phyloP scores from a whole-genome alignment of 2,113 vertebrate species.

The Solenodon paradoxus region DNA sequence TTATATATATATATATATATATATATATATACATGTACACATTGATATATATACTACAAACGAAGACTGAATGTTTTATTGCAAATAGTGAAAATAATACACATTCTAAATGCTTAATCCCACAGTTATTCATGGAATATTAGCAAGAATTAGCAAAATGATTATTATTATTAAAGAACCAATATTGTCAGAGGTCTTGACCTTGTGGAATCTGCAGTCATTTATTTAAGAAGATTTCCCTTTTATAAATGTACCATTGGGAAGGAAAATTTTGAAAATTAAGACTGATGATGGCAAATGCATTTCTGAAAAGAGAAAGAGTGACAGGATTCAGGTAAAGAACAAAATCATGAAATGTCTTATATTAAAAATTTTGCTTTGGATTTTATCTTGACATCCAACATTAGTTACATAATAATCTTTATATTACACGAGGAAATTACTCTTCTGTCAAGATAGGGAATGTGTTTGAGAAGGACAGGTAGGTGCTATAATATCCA shows the following conservation, averaged over 20 bases:
- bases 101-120: neutral
- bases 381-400: neutral
- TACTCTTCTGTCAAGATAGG: neutral
- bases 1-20: neutral
- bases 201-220: neutral
- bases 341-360: neutral
- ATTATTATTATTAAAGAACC: neutral
- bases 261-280: neutral
- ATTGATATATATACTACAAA: neutral
- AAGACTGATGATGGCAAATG: neutral
- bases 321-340: too few relatives aligned
- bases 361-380: neutral
- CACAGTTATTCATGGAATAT: neutral
- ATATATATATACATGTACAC: neutral
- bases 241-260: neutral
- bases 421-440: neutral
- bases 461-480: neutral
- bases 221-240: neutral
- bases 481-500: neutral
- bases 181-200: neutral
- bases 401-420: neutral
- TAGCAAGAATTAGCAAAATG: neutral
- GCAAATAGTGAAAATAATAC: neutral
- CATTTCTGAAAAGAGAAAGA: neutral
- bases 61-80: neutral